phyloP scores from a whole-genome alignment of 2,888 invertebrate genomes.

The Phalera bucephala region DNA sequence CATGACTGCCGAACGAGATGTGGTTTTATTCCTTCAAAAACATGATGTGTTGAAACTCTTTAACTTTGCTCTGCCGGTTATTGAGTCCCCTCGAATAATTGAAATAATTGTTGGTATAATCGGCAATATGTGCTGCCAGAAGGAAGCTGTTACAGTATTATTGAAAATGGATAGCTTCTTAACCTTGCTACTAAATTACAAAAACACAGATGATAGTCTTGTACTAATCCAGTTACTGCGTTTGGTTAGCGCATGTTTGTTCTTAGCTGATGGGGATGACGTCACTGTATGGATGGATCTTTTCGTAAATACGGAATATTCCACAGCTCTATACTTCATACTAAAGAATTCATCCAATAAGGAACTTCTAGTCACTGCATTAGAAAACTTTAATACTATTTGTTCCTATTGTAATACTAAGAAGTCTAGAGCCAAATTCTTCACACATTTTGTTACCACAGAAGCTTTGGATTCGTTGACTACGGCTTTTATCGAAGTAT shows the following conservation, averaged over 20 bases:
- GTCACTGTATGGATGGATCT: conserved; percentile 71
- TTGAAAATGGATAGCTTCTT: conserved; percentile 83
- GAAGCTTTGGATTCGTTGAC: conserved; percentile 58
- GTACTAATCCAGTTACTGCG: conserved; percentile 89
- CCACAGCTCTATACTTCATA: conserved; percentile 86
- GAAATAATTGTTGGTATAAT: conserved; percentile 94
- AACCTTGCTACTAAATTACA: conserved; percentile 77
- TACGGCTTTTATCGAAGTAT: conserved; percentile 57
- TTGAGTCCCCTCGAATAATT: conserved; percentile 85
- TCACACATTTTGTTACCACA: conserved; percentile 54
- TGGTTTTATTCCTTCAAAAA: conserved; percentile 86
- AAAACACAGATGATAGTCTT: conserved; percentile 86
- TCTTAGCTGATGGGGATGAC: conserved; percentile 61
- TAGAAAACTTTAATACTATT: conserved; percentile 84
- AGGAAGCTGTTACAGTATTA: conserved; percentile 81
- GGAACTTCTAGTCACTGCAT: conserved; percentile 79
- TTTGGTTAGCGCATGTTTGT: conserved; percentile 83
- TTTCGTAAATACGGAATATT: conserved; percentile 73
- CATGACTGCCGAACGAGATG: conserved; percentile 91
- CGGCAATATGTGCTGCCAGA: conserved; percentile 91
- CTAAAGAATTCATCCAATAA: conserved; percentile 88
- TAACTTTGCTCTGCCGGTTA: conserved; percentile 78
- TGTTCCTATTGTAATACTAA: conserved; percentile 69
- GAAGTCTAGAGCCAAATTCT: conserved; percentile 50
- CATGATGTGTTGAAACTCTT: conserved; percentile 87